Conservation (phyloP, 92 coral and sea anemone species). For the Actinernus sp. region DNA sequence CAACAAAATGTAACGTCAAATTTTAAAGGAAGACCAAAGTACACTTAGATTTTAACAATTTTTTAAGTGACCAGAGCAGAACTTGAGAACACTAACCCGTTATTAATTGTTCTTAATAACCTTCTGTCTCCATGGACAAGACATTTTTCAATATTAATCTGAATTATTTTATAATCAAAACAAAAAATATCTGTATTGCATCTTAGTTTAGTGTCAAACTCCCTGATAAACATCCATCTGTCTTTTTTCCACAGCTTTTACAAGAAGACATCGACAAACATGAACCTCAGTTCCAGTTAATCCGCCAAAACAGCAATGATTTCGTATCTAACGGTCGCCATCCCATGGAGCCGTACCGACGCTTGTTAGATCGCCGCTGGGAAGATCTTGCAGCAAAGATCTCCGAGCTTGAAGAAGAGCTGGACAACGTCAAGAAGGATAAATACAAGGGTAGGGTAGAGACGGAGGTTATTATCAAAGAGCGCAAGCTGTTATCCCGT, state of each 20-base stretch:
- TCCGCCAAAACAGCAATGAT: constrained; percentile 88
- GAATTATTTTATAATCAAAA: not conserved
- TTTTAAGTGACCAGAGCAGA: too few relatives aligned
- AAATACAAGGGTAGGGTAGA: constrained; percentile 46
- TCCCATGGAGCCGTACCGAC: constrained; percentile 95
- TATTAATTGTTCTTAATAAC: too few relatives aligned
- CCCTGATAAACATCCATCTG: not conserved
- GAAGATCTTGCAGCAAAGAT: constrained; percentile 85
- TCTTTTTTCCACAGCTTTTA: constrained; percentile 53
- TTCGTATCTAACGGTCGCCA: constrained; percentile 87
- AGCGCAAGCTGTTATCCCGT: constrained; percentile 60
- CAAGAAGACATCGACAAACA: constrained; percentile 81
- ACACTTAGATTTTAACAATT: too few relatives aligned
- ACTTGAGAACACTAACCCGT: too few relatives aligned
- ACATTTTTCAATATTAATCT: not conserved
- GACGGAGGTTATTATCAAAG: constrained; percentile 56
- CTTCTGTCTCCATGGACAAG: too few relatives aligned
- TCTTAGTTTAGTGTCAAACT: not conserved
- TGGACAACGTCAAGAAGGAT: constrained; percentile 63
- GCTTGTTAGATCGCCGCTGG: constrained; percentile 92
- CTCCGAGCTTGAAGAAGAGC: constrained; percentile 76
- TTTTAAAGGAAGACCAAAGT: too few relatives aligned
- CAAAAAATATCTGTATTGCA: too few relatives aligned
- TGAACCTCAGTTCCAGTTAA: constrained; percentile 82
- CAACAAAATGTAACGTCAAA: too few relatives aligned